Evolutionary conservation across 2,888 invertebrate genomes (phyloP).

Genomic region (Athetis lepigone): DNA sequence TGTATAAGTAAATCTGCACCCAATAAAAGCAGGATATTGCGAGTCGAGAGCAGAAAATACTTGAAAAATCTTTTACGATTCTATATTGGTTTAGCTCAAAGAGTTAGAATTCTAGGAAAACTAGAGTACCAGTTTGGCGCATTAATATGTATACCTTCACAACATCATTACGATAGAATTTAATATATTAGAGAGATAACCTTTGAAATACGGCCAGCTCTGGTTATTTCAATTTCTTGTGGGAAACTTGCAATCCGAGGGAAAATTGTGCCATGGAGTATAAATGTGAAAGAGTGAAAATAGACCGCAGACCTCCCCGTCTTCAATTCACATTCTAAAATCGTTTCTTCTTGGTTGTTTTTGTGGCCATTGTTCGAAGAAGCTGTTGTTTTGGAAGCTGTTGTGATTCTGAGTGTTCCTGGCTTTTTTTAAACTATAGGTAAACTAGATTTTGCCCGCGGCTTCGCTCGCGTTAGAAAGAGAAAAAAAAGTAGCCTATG

Average conservation of each 20-base stretch:
- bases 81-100: not conserved
- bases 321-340: no score
- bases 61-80: not conserved
- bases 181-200: slow-evolving; percentile 28
- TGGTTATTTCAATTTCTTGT: slow-evolving; percentile 45
- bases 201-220: slow-evolving; percentile 34
- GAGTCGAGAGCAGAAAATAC: not conserved
- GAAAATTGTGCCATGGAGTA: slow-evolving; percentile 14
- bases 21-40: not conserved
- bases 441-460: no score
- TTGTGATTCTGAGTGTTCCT: no score
- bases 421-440: no score
- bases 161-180: slow-evolving; percentile 18
- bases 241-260: slow-evolving; percentile 41
- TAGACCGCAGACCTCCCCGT: not conserved
- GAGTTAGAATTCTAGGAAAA: not conserved
- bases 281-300: slow-evolving; percentile 15
- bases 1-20: no score
- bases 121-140: not conserved
- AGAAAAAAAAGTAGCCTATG: no score
- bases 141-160: not conserved
- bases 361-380: no score
- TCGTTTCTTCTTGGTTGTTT: no score
- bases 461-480: no score
- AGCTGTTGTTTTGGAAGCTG: no score